Conservation (phyloP, 2,797 vertebrate species). For the Gymnothorax reevesii region DNA sequence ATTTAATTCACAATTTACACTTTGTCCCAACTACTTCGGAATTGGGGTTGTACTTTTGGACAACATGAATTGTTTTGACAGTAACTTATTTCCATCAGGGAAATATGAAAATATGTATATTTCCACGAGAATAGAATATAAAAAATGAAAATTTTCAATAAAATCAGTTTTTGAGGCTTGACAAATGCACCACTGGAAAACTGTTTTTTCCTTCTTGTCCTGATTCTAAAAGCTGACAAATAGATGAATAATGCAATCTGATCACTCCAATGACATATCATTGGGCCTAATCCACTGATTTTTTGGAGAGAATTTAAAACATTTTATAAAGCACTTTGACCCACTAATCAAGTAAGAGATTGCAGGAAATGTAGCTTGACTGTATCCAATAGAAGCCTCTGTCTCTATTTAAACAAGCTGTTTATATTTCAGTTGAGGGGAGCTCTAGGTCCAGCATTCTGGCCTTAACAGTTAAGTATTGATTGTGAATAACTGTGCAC, state of each 20-base stretch:
- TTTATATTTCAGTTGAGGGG: not conserved
- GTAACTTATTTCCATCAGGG: not conserved
- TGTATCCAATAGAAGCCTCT: not conserved
- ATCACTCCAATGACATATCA: not conserved
- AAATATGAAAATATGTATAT: not conserved
- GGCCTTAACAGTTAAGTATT: not conserved
- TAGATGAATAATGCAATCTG: not conserved
- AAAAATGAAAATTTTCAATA: not conserved
- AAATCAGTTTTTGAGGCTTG: not conserved
- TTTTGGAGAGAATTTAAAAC: constrained; percentile 11
- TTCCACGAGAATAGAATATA: not conserved
- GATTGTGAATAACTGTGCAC: not conserved
- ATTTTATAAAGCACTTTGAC: not conserved
- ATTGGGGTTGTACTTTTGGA: no score
- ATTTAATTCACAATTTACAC: no score
- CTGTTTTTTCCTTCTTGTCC: not conserved
- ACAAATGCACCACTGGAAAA: not conserved
- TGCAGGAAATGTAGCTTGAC: not conserved
- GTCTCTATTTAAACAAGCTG: not conserved
- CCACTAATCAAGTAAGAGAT: constrained; percentile 18
- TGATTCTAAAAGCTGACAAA: not conserved
- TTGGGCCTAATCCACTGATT: not conserved
- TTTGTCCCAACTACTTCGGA: no score
- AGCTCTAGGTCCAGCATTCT: not conserved
- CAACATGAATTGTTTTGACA: not conserved